Conservation (phyloP, 1,140 invertebrate species). For the Eulimnadia texana region DNA sequence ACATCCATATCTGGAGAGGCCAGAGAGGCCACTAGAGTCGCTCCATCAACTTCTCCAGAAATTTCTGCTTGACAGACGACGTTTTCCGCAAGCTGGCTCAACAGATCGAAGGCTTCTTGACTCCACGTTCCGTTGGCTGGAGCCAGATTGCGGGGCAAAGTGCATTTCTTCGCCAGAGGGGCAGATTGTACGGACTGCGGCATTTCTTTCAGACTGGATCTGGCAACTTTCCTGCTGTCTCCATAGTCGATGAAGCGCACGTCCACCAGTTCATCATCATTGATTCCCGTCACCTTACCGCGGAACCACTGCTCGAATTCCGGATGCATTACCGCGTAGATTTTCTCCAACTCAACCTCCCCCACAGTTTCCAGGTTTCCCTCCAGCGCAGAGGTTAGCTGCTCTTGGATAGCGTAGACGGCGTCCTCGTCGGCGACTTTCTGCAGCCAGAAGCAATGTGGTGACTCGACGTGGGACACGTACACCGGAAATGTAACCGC, state of each 20-base stretch:
- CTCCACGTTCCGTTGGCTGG: neutral
- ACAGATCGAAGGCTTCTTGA: neutral
- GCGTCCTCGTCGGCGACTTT: constrained; percentile 1
- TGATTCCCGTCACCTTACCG: neutral
- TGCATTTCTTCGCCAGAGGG: neutral
- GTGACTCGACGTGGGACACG: constrained; percentile 5
- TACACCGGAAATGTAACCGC: neutral
- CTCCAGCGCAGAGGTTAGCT: neutral
- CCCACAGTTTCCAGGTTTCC: neutral
- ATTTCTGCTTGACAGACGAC: neutral
- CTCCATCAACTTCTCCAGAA: neutral
- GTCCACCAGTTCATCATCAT: neutral
- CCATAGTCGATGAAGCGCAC: constrained; percentile 10
- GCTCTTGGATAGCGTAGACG: neutral
- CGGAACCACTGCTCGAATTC: neutral
- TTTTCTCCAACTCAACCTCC: neutral
- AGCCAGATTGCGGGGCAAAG: neutral
- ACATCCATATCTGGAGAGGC: neutral
- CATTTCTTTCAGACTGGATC: neutral
- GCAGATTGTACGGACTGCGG: neutral
- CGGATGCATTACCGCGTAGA: neutral
- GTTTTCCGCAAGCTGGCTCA: neutral
- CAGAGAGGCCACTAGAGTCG: neutral
- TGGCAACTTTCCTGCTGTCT: neutral
- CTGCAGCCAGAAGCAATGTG: neutral